Evolutionary conservation across 2,113 vertebrate species (phyloP).

Genomic region (Coryphaenoides rupestris): DNA sequence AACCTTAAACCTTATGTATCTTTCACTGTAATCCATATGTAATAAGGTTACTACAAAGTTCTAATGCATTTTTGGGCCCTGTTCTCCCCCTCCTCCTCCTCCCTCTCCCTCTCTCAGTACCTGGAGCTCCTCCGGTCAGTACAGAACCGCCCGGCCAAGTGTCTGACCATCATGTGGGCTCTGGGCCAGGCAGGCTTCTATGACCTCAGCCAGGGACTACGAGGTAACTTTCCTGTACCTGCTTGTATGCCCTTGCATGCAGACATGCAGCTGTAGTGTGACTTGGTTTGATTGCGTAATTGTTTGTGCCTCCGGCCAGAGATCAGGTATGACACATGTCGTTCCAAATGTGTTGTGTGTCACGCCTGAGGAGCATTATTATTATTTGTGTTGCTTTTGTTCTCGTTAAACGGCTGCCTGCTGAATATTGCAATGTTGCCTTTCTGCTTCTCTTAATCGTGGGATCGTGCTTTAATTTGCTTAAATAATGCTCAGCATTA

Average conservation of each 20-base stretch:
- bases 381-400: too few species aligned
- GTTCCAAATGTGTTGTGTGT: too few species aligned
- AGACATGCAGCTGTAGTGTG: neutral
- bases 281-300: too few species aligned
- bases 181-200: conserved; percentile 88
- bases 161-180: conserved; percentile 93
- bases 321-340: too few species aligned
- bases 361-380: too few species aligned
- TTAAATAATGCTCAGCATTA: neutral
- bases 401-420: too few species aligned
- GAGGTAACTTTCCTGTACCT: conserved; percentile 65
- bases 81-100: neutral
- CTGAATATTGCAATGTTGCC: too few species aligned
- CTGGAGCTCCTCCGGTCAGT: conserved; percentile 87
- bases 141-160: conserved; percentile 84
- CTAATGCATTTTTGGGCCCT: too few species aligned
- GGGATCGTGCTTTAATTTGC: too few species aligned
- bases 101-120: conserved; percentile 76
- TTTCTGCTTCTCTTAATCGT: too few species aligned
- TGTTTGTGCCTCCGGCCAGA: too few species aligned
- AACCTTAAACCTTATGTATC: neutral
- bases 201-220: conserved; percentile 86
- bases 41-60: too few species aligned
- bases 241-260: neutral
- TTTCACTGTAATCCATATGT: conserved; percentile 3